Evolutionary conservation across 2,888 invertebrate genomes (phyloP).

Genomic region (Thecophora atra): DNA sequence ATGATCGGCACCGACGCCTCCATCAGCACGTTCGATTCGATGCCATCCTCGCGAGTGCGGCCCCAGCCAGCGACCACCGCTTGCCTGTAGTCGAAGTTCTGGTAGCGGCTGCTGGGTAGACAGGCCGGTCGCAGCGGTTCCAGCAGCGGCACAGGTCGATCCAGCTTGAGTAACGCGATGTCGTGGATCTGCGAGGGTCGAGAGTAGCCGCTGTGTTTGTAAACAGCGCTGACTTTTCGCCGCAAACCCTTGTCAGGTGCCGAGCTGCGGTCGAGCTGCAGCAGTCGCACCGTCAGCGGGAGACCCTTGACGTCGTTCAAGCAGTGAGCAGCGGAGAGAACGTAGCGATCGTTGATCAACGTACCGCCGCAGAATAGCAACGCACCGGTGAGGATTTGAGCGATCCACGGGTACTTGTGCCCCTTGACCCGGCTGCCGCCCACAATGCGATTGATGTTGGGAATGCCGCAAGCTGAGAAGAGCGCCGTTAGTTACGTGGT

Average conservation of each 20-base stretch:
- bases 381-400: constrained; percentile 54
- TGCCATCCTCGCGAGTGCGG: constrained; percentile 56
- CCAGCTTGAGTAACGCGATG: constrained; percentile 57
- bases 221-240: constrained; percentile 52
- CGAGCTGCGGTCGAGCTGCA: constrained; percentile 56
- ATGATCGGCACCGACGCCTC: constrained; percentile 61
- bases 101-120: constrained; percentile 52
- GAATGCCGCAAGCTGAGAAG: constrained; percentile 60
- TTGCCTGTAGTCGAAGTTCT: constrained; percentile 54
- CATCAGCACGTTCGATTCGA: constrained; percentile 54
- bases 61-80: constrained; percentile 64
- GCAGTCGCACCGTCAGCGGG: constrained; percentile 52
- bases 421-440: constrained; percentile 59
- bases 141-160: constrained; percentile 53
- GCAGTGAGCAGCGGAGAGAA: constrained; percentile 63
- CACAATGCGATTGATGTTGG: constrained; percentile 62
- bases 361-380: constrained; percentile 62
- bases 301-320: constrained; percentile 54
- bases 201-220: constrained; percentile 54
- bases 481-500: too few relatives aligned
- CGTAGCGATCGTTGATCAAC: constrained; percentile 62
- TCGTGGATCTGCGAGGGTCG: constrained; percentile 57
- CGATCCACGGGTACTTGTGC: constrained; percentile 65
- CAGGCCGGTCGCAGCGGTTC: constrained; percentile 59
- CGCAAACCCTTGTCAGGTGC: constrained; percentile 51